Base-by-base conservation (phyloP, 2,888 invertebrate genomes). In the Tetragonisca angustula region DNA sequence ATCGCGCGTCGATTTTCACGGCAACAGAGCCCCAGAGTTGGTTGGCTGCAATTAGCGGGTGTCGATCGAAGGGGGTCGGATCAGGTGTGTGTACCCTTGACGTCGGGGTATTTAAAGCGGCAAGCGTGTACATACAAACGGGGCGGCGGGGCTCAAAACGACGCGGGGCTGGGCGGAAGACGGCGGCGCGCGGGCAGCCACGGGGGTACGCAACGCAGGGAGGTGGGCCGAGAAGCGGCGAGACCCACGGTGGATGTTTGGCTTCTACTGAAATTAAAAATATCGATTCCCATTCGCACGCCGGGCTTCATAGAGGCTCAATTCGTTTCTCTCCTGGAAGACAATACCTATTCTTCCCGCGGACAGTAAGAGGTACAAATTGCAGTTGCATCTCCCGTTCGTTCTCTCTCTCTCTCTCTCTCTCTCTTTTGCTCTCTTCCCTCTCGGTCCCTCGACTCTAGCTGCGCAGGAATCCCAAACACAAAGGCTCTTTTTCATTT, bases 401-500 rank as follows among this genome's bases (percentile, higher is more conserved):
- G 73, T 88, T 84, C 85, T 36, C 56, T 71, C 32, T 62, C 32
- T 62, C 61, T 4, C 61, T 62, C 61, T 24, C 59, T 59, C 24
- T 77, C 83, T 78, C 73, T 78, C 83, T 76, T 71, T 24, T 0
- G 73, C 87, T 78, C 73, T 78, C 50, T 69, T 43, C 0, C 24
- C 68, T 19, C 80, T 72, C 80, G 76, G 81, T 83, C 88, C 83
- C 89, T 81, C 83, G 86, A 62, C 88, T 80, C 88, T 78, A 80
- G 80, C 80, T 85, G 84, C 84, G 83, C 91, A 92, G 93, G 91
- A 94, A 93, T 93, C 90, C 92, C 91, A 91, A 92, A 92, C 91
- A 93, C 94, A 94, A 94, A 93, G 93, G 93, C 91, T 91, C 92
- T 91, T 94, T 95, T 95, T 95, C 94, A 95, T 94, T 95, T 95